Conservation (phyloP, 2,113 vertebrate genomes). For the Octodon degus region DNA sequence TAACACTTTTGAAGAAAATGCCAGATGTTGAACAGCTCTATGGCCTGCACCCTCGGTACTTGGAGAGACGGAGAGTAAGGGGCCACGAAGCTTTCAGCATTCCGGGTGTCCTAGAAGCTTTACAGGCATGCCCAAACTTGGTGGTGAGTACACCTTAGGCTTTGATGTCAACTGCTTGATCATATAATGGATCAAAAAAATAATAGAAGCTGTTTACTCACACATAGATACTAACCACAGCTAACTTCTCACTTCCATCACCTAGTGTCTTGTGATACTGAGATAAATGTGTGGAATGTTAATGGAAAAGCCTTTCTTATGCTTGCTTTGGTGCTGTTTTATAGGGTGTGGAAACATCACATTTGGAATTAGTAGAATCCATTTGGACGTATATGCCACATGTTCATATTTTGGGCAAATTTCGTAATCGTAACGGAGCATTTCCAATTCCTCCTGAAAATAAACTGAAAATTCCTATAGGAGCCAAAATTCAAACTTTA, state of each 20-base stretch:
- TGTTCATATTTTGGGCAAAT: conserved; percentile 98
- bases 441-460: conserved; percentile 99
- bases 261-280: not conserved
- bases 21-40: conserved; percentile 98
- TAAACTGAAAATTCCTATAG: conserved; percentile 98
- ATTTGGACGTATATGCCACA: conserved; percentile 99
- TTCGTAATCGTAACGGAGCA: conserved; percentile 98
- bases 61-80: conserved; percentile 96
- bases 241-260: not conserved
- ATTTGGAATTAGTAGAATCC: conserved; percentile 98
- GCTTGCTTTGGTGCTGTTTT: conserved; percentile 77
- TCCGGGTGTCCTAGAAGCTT: conserved; percentile 97
- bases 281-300: conserved; percentile 35
- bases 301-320: conserved; percentile 53
- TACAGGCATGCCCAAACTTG: conserved; percentile 96
- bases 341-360: conserved; percentile 98
- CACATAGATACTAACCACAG: not conserved
- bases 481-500: conserved; percentile 98
- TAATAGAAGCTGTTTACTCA: not conserved
- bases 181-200: not conserved
- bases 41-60: conserved; percentile 97
- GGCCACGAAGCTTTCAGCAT: conserved; percentile 99
- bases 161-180: not conserved
- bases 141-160: conserved; percentile 89
- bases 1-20: conserved; percentile 98